phyloP scores from a whole-genome alignment of 2,888 invertebrate species.

The Zhengitettix transpicula region DNA sequence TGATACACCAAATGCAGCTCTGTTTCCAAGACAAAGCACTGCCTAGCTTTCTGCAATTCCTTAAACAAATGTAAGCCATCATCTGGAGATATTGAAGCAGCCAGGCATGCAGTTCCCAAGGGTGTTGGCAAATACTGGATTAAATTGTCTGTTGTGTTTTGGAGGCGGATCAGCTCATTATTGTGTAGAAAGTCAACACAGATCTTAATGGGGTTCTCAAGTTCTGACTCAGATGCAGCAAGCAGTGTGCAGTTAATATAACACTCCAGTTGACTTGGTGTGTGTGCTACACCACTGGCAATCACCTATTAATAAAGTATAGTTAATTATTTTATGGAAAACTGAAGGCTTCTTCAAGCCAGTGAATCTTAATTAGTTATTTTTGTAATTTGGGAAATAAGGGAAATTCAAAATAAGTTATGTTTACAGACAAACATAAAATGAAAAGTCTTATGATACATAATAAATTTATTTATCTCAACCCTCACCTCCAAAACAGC shows the following conservation, averaged over 20 bases:
- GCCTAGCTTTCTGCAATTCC: slow-evolving; percentile 77
- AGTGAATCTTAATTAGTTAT: too few species aligned
- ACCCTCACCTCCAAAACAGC: slow-evolving; percentile 17
- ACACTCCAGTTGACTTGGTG: slow-evolving; percentile 48
- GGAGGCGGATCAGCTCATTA: slow-evolving; percentile 58
- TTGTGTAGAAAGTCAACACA: slow-evolving; percentile 52
- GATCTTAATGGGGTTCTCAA: slow-evolving; percentile 27
- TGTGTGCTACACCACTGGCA: slow-evolving; percentile 67
- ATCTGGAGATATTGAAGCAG: slow-evolving; percentile 86
- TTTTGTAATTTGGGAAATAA: too few species aligned
- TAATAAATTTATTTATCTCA: neutral
- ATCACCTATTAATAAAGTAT: slow-evolving; percentile 37
- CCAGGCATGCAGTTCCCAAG: slow-evolving; percentile 79
- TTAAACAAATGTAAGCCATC: slow-evolving; percentile 79
- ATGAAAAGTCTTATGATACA: neutral
- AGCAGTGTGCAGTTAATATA: slow-evolving; percentile 71
- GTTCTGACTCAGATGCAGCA: slow-evolving; percentile 21
- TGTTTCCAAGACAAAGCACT: slow-evolving; percentile 80
- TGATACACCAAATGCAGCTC: slow-evolving; percentile 91
- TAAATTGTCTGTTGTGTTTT: slow-evolving; percentile 33
- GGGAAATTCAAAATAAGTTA: too few species aligned
- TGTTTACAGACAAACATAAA: too few species aligned
- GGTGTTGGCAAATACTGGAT: slow-evolving; percentile 56
- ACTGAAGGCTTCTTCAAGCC: neutral
- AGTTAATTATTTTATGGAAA: neutral